Conservation (phyloP, 35 echinoderm and acorn worm genomes). For the Lytechinus pictus region DNA sequence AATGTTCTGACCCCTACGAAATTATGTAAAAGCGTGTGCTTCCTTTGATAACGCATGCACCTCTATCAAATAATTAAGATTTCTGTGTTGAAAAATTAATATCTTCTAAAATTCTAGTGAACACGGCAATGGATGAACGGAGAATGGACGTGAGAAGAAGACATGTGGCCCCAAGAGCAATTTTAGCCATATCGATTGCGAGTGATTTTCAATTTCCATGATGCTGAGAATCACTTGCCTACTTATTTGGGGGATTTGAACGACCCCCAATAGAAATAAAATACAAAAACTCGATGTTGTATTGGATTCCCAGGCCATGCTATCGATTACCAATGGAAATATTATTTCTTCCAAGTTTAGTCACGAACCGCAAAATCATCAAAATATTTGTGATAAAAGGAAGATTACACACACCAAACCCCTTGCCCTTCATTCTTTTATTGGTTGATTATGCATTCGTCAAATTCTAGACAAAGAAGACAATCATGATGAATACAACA, state of each 20-base stretch:
- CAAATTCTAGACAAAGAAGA: too few relatives aligned
- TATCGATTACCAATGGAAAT: background rate
- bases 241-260: background rate
- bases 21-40: background rate
- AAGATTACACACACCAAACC: too few relatives aligned
- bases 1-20: background rate
- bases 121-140: background rate
- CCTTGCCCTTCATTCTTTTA: too few relatives aligned
- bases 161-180: background rate
- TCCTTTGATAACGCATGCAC: background rate
- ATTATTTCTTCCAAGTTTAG: too few relatives aligned
- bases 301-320: background rate
- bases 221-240: background rate
- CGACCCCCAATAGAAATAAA: background rate
- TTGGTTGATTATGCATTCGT: too few relatives aligned
- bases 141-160: background rate
- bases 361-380: too few relatives aligned
- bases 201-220: background rate
- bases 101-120: background rate
- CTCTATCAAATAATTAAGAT: background rate
- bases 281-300: background rate
- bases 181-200: background rate
- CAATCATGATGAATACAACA: too few relatives aligned
- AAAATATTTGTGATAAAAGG: too few relatives aligned
- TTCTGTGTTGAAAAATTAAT: background rate